Conservation (phyloP, 2,113 vertebrate genomes). For the Ellobius talpinus region DNA sequence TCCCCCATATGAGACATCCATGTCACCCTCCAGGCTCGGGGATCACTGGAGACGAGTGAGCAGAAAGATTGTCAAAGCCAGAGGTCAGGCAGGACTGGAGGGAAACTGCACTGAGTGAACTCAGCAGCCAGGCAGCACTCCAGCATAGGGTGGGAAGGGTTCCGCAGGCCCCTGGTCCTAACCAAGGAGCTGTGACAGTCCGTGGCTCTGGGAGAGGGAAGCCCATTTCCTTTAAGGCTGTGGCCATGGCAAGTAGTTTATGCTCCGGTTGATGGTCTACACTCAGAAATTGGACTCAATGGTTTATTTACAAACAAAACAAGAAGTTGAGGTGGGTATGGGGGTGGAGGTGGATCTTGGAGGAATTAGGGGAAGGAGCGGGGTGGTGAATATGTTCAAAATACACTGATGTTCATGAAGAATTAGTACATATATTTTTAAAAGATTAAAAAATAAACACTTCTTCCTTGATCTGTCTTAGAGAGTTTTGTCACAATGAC, state of each 20-base stretch:
- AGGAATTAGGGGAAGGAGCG: too few species aligned
- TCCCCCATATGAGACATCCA: not conserved
- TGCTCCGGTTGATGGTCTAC: not conserved
- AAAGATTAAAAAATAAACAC: not conserved
- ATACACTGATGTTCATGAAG: not conserved
- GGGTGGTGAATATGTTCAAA: not conserved
- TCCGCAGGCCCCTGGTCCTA: not conserved
- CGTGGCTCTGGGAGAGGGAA: not conserved
- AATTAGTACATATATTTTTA: not conserved
- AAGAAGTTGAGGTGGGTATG: not conserved
- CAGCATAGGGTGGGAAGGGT: not conserved
- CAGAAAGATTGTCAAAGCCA: not conserved
- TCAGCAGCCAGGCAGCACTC: not conserved
- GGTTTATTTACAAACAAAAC: not conserved
- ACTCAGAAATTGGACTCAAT: not conserved
- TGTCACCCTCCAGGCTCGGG: not conserved
- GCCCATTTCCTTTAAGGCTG: not conserved
- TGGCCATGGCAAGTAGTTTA: not conserved
- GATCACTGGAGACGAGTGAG: not conserved
- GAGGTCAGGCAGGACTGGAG: not conserved
- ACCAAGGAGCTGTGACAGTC: not conserved
- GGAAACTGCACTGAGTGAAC: not conserved
- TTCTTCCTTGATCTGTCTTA: not conserved
- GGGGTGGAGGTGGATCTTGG: not conserved
- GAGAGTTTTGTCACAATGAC: not conserved